Conservation (phyloP, 2,113 vertebrate genomes). For the Muntiacus muntjak region DNA sequence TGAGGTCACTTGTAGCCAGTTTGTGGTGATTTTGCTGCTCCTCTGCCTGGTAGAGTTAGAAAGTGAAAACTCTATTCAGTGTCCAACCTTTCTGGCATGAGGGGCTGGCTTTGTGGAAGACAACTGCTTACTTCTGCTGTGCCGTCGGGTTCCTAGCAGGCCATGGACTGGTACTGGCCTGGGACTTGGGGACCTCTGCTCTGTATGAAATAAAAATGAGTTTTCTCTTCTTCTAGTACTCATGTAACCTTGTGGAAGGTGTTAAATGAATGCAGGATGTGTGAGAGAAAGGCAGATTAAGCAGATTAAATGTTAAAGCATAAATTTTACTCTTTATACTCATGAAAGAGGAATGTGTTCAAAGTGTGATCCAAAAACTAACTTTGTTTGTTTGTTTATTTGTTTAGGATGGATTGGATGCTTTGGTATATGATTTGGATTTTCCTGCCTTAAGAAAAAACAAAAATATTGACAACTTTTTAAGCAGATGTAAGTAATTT, state of each 20-base stretch:
- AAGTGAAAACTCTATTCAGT: background rate
- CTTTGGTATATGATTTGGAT: conserved; percentile 98
- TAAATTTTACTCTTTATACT: conserved; percentile 18
- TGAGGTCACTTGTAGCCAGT: background rate
- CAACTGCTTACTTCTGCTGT: background rate
- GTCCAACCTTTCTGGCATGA: background rate
- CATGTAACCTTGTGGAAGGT: background rate
- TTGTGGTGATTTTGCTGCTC: background rate
- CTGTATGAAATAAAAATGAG: conserved; percentile 9
- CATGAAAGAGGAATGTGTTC: background rate
- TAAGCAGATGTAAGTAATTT: conserved; percentile 98
- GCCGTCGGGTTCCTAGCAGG: background rate
- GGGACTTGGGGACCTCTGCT: background rate
- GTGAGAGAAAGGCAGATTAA: background rate
- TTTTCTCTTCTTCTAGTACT: background rate
- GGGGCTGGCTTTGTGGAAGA: background rate
- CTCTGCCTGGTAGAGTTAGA: background rate
- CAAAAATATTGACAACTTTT: conserved; percentile 99
- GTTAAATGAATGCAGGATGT: background rate
- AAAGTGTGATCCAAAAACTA: conserved; percentile 52
- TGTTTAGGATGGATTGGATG: conserved; percentile 95
- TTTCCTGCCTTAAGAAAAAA: conserved; percentile 99
- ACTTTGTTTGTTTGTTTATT: conserved; percentile 55
- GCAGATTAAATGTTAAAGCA: conserved; percentile 4
- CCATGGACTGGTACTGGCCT: background rate